A percentile compares a stretch with the other conserved stretches of the same genome.
phyloP scores from a whole-genome alignment of 1,140 invertebrate genomes.

The Zaprionus vittiger region DNA sequence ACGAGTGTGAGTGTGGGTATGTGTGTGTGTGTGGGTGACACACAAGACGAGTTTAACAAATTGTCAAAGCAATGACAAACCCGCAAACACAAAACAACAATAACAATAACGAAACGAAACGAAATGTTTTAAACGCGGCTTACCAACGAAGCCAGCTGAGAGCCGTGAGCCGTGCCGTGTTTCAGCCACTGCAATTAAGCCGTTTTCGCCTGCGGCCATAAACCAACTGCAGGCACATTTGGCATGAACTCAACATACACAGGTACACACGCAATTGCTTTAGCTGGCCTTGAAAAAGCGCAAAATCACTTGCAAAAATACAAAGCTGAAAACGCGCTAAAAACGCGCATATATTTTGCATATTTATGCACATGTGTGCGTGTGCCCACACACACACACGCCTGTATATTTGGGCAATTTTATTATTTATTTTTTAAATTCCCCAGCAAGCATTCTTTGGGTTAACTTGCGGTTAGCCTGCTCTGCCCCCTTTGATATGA shows the following conservation, averaged over 20 bases:
- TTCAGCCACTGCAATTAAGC: slow-evolving; percentile 67
- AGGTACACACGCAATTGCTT: slow-evolving; percentile 47
- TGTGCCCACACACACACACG: neutral
- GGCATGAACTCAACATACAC: slow-evolving; percentile 61
- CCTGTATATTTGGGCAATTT: slow-evolving; percentile 55
- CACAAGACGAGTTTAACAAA: slow-evolving; percentile 48
- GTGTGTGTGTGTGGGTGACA: slow-evolving; percentile 45
- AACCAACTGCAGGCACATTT: slow-evolving; percentile 67
- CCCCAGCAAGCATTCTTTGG: slow-evolving; percentile 52
- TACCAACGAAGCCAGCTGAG: neutral
- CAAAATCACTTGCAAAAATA: slow-evolving; percentile 53
- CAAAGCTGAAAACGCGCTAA: slow-evolving; percentile 24
- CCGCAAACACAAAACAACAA: slow-evolving; percentile 32
- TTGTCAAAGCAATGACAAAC: slow-evolving; percentile 51
- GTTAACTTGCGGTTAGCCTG: slow-evolving; percentile 26
- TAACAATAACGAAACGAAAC: slow-evolving; percentile 30
- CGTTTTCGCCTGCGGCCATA: slow-evolving; percentile 52
- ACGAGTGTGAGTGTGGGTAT: slow-evolving; percentile 21
- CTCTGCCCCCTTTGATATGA: slow-evolving; percentile 18
- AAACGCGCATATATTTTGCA: slow-evolving; percentile 24
- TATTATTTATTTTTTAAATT: slow-evolving; percentile 43
- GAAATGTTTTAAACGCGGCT: slow-evolving; percentile 51
- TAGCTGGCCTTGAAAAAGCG: slow-evolving; percentile 64
- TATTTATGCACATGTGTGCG: slow-evolving; percentile 12
- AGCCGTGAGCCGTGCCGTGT: slow-evolving; percentile 4